A percentile compares a stretch with the other conserved stretches of the same genome.
phyloP scores from a whole-genome alignment of 2,888 invertebrate species.

The Leptura quadrifasciata region DNA sequence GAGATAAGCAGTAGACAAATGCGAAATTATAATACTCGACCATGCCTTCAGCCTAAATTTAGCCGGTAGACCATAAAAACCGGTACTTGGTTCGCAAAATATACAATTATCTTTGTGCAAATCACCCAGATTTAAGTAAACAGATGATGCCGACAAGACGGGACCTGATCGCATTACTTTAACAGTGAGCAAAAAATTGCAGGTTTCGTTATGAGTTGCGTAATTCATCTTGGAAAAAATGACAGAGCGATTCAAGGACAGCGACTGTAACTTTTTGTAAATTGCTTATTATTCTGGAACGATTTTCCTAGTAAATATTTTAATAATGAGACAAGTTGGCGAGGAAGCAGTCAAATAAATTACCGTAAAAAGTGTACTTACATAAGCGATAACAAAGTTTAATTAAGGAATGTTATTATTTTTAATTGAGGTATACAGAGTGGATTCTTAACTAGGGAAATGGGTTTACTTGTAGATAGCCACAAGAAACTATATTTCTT shows the following conservation, averaged over 20 bases:
- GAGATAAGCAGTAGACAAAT: constrained; percentile 25
- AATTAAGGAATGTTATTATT: not conserved
- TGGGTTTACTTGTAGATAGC: too few species aligned
- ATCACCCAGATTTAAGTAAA: constrained; percentile 45
- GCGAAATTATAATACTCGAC: constrained; percentile 30
- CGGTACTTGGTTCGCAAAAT: constrained; percentile 40
- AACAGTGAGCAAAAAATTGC: not conserved
- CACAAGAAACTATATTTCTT: too few species aligned
- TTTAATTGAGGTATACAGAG: too few species aligned
- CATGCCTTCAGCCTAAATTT: constrained; percentile 30
- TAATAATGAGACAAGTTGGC: constrained; percentile 7
- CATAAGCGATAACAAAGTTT: not conserved
- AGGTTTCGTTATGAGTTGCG: constrained; percentile 18
- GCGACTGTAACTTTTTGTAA: constrained; percentile 29
- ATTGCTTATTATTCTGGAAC: constrained; percentile 26
- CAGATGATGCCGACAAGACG: constrained; percentile 41
- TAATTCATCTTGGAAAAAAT: constrained; percentile 17
- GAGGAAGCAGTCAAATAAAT: constrained; percentile 4
- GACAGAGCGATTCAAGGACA: constrained; percentile 27
- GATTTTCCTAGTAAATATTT: constrained; percentile 24
- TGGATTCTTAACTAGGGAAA: too few species aligned
- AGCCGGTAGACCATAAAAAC: constrained; percentile 35
- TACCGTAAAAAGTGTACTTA: not conserved
- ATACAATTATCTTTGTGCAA: constrained; percentile 46
- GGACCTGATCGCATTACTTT: constrained; percentile 22